Evolutionary conservation across 1,140 invertebrate genomes (phyloP).

Genomic region (Drosophila repleta): DNA sequence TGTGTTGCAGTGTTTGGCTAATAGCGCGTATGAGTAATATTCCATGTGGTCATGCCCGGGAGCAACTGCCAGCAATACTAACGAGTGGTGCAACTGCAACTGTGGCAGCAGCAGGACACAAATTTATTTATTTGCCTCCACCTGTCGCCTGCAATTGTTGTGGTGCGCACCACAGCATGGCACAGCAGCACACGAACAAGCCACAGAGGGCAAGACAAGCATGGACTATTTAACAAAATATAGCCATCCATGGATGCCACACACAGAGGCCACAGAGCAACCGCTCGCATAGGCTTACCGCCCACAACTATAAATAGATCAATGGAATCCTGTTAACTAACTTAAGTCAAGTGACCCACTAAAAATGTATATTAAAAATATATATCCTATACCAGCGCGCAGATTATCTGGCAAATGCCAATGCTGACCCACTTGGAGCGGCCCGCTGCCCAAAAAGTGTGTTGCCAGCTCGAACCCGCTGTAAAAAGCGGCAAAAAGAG

Average conservation of each 20-base stretch:
- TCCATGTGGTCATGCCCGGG: conserved; percentile 44
- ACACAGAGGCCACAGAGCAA: too few species aligned
- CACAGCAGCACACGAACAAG: neutral
- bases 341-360: neutral
- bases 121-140: conserved; percentile 50
- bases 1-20: conserved; percentile 26
- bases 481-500: neutral
- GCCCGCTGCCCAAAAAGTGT: neutral
- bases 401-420: neutral
- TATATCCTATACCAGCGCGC: too few species aligned
- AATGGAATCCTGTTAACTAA: neutral
- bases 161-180: neutral
- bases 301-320: neutral
- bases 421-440: neutral
- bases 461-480: neutral
- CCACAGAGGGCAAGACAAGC: neutral
- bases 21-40: conserved; percentile 59
- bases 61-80: conserved; percentile 40
- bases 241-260: neutral
- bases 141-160: conserved; percentile 46
- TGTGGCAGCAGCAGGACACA: conserved; percentile 14
- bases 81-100: conserved; percentile 23
- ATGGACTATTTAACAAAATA: neutral
- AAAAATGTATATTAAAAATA: neutral
- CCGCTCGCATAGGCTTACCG: too few species aligned